Conservation (phyloP, 2,113 vertebrate species). For the Trematomus loennbergii region DNA sequence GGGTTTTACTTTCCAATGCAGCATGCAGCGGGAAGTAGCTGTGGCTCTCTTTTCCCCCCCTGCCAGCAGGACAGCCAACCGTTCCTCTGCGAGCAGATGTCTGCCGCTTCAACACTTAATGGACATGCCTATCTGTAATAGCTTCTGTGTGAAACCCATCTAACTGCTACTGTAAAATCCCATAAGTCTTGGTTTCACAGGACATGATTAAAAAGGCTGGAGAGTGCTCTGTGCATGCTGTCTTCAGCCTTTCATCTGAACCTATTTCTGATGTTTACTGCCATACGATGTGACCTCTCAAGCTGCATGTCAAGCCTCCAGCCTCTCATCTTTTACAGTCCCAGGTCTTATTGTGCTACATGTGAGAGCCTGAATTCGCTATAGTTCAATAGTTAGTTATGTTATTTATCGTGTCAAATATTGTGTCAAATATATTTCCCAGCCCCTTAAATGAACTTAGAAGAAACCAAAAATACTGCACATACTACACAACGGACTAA, state of each 20-base stretch:
- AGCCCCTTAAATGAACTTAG: no score
- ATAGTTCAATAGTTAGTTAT: neutral
- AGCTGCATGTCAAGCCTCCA: neutral
- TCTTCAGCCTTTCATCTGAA: slow-evolving; percentile 7
- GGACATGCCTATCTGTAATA: neutral
- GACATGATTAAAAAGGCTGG: slow-evolving; percentile 1
- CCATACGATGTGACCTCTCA: neutral
- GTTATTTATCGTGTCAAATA: neutral
- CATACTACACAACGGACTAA: no score
- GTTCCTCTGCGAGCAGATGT: slow-evolving; percentile 48
- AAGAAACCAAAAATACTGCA: neutral
- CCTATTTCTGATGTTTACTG: slow-evolving; percentile 20
- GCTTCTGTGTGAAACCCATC: neutral
- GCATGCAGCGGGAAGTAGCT: slow-evolving; percentile 51
- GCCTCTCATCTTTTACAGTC: slow-evolving; percentile 8
- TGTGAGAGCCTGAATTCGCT: neutral
- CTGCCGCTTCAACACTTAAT: slow-evolving; percentile 1
- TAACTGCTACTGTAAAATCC: neutral
- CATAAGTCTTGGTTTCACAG: slow-evolving; percentile 1
- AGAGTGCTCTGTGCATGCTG: neutral
- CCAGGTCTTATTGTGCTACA: neutral
- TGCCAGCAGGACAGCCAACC: slow-evolving; percentile 22
- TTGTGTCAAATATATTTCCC: neutral
- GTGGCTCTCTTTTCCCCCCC: slow-evolving; percentile 49
- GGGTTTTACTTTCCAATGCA: slow-evolving; percentile 20